Percentiles rank a stretch among this genome's conserved stretches.
Conservation (phyloP, 2,888 invertebrate species). For the Hypomecis atomaria region DNA sequence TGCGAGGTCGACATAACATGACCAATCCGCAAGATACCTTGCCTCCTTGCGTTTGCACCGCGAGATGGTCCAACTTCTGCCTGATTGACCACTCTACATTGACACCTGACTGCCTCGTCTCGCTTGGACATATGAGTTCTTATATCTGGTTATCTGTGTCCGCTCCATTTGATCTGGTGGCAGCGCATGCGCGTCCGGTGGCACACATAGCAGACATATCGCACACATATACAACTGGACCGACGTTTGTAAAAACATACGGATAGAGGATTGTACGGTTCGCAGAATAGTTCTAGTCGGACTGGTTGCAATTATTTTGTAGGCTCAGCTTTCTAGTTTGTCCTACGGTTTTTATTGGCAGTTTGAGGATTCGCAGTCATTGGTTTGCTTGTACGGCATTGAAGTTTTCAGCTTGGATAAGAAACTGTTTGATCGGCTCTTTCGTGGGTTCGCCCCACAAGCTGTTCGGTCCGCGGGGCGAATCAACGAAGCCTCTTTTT, state of each 20-base stretch:
- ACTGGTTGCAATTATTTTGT: conserved; percentile 29
- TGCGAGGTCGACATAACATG: conserved; percentile 69
- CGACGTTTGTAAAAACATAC: conserved; percentile 75
- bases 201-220: conserved; percentile 81
- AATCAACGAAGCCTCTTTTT: no score
- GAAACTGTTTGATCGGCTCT: no score
- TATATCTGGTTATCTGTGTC: conserved; percentile 63
- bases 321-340: conserved; percentile 16
- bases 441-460: no score
- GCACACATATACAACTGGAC: conserved; percentile 74
- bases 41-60: conserved; percentile 39
- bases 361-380: conserved; percentile 1
- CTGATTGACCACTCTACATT: conserved; percentile 29
- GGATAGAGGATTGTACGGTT: conserved; percentile 56
- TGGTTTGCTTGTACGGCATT: neutral
- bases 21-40: conserved; percentile 37
- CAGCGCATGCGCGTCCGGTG: conserved; percentile 75
- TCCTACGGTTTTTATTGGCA: neutral
- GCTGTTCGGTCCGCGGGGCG: no score
- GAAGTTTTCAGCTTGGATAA: no score
- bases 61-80: conserved; percentile 28
- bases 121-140: conserved; percentile 35
- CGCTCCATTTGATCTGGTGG: conserved; percentile 78
- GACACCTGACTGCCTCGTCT: conserved; percentile 22
- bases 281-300: conserved; percentile 36